These are phyloP conservation scores for Lerista edwardsae DNA, from an alignment of 2,797 vertebrate species.

Conservation along the genomic window DNA sequence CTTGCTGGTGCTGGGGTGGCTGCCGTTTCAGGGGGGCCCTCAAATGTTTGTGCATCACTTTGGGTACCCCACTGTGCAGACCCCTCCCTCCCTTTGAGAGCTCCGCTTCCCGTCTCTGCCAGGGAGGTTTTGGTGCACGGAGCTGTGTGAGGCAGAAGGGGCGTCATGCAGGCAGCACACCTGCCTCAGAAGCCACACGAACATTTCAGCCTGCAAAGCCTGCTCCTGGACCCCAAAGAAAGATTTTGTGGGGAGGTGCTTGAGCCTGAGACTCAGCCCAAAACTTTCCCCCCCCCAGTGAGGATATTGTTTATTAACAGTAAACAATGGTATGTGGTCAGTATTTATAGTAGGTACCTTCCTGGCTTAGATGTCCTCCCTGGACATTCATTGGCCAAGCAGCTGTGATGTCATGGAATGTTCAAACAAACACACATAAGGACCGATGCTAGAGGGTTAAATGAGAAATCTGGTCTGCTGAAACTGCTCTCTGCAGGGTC, in stretches of 20 bases:
- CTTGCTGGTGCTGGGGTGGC: constrained; percentile 42
- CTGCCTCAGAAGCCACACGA: background rate
- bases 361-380: no score
- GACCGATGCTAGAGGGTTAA: background rate
- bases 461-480: background rate
- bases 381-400: background rate
- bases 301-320: no score
- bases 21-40: constrained; percentile 56
- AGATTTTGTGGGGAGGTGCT: background rate
- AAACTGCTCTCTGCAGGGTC: no score
- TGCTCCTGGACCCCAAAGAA: no score
- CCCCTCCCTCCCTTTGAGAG: background rate
- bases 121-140: background rate
- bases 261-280: background rate
- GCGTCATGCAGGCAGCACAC: no score
- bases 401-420: background rate
- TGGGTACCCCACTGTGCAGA: background rate
- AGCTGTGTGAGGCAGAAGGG: background rate
- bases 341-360: no score
- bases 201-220: no score
- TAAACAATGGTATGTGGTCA: no score
- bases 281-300: no score
- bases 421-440: background rate
- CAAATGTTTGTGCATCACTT: background rate
- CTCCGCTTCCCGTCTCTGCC: background rate